phyloP scores from a whole-genome alignment of 2,888 invertebrate genomes.

The Anagyrus pseudococci region DNA sequence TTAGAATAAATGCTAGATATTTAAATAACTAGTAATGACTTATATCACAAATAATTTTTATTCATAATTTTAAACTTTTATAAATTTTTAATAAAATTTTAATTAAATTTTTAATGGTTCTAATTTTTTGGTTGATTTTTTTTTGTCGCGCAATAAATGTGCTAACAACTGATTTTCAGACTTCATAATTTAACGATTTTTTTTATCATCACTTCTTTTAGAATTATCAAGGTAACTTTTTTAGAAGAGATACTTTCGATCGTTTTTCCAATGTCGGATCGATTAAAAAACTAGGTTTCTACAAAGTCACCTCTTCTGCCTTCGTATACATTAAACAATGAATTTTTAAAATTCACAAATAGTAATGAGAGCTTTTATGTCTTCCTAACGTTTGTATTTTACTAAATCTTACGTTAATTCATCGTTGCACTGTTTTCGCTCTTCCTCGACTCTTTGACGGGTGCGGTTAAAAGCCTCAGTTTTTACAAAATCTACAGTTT shows the following conservation, averaged over 20 bases:
- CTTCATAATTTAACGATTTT: slow-evolving; percentile 35
- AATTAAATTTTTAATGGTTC: neutral
- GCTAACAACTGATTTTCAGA: slow-evolving; percentile 27
- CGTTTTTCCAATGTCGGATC: slow-evolving; percentile 23
- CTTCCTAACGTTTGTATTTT: slow-evolving; percentile 28
- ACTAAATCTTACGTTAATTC: slow-evolving; percentile 50
- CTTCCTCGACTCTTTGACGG: slow-evolving; percentile 78
- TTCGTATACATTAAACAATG: slow-evolving; percentile 13
- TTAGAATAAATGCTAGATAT: too few species aligned
- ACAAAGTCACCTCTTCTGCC: slow-evolving; percentile 25
- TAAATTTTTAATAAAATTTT: neutral
- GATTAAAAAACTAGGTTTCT: slow-evolving; percentile 17
- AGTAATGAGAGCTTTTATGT: neutral
- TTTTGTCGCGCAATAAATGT: slow-evolving; percentile 21
- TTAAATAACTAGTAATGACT: too few species aligned
- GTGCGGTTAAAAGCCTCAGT: slow-evolving; percentile 92
- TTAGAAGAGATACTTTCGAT: slow-evolving; percentile 30
- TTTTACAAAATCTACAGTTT: slow-evolving; percentile 92
- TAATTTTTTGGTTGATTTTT: neutral
- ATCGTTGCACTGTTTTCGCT: slow-evolving; percentile 64
- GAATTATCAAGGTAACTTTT: slow-evolving; percentile 35
- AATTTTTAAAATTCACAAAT: slow-evolving; percentile 16
- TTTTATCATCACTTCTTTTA: slow-evolving; percentile 16
- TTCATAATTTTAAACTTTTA: slow-evolving; percentile 10
- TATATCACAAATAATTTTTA: too few species aligned